These are phyloP conservation scores for Tamandua tetradactyla DNA, from an alignment of 2,797 vertebrate genomes.

Conservation along the genomic window DNA sequence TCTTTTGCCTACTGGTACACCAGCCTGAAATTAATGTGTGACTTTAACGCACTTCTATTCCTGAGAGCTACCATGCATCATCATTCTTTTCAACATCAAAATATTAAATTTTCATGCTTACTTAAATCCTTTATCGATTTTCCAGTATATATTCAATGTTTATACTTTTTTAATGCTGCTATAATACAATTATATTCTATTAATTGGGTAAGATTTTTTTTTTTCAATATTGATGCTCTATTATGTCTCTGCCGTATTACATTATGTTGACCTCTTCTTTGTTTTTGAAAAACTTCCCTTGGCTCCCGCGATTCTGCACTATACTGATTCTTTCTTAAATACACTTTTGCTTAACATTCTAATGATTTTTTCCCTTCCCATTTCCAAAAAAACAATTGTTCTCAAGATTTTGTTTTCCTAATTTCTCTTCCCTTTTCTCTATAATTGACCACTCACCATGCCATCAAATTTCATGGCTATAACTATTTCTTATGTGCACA, in stretches of 20 bases:
- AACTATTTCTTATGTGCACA: neutral
- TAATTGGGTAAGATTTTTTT: neutral
- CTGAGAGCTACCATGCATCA: neutral
- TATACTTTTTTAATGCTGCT: neutral
- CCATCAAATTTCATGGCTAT: neutral
- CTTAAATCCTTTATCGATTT: neutral
- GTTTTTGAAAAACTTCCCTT: neutral
- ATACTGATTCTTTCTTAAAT: neutral
- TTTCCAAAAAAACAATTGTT: neutral
- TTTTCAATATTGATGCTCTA: neutral
- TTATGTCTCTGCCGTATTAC: neutral
- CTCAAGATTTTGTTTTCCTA: neutral
- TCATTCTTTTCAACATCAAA: neutral
- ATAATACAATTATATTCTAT: neutral
- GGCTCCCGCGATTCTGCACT: neutral
- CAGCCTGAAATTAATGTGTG: neutral
- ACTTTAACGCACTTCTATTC: neutral
- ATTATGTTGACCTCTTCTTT: neutral
- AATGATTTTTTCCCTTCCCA: neutral
- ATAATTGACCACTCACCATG: neutral
- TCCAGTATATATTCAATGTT: neutral
- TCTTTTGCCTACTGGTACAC: neutral
- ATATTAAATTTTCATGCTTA: neutral
- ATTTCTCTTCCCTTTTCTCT: neutral
- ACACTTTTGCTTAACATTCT: neutral